Evolutionary conservation across 1,140 invertebrate genomes (phyloP), one percentile per base, ranked within the genome.

Genomic region (Drosophila tristis): DNA sequence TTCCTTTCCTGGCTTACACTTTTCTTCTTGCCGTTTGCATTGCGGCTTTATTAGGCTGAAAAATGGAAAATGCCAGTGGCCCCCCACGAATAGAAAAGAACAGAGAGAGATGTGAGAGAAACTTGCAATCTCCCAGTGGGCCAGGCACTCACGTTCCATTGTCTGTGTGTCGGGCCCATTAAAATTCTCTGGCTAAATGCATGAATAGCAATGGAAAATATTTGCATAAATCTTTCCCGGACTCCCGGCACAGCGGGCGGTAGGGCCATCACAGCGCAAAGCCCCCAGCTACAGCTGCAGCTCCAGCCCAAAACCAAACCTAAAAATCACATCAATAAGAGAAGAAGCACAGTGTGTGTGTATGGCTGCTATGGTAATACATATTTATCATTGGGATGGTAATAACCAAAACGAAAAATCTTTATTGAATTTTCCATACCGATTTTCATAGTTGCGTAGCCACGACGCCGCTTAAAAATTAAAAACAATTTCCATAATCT

Each of bases 1-100:
- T 47, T 64, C 35, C 26, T 16, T 60, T 64, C 65, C 64, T 54
- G 59, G 65, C 56, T 47, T 47, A 75, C 73, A 63, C 44, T 78
- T 78, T 77, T 74, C 74, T 43, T 73, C 35, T 5, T 49, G 51
- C 53, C 68, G 56, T 72, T 81, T 77, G 72, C 77, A 70, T 54
- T 85, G 81, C 61, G 53, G 80, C 82, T 87, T 87, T 87, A 87
- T 87, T 87, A 89, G 82, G 82, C 84, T 79, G 84, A 87, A 87
- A 86, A 87, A 89, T 89, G 84, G 78, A 86, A 82, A 87, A 66
- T 68, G 70, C 73, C 50, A n/a, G n/a, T n/a, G 48, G 20, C 20
- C 20, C 56, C n/a, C 26, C 48, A 48, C 65, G 25, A 61, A 70
- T 68, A 70, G 35, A 23, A 23, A 26, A 48, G 20, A 23, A 23